Evolutionary conservation across 2,888 invertebrate genomes (phyloP).

Genomic region (Thereva unica): DNA sequence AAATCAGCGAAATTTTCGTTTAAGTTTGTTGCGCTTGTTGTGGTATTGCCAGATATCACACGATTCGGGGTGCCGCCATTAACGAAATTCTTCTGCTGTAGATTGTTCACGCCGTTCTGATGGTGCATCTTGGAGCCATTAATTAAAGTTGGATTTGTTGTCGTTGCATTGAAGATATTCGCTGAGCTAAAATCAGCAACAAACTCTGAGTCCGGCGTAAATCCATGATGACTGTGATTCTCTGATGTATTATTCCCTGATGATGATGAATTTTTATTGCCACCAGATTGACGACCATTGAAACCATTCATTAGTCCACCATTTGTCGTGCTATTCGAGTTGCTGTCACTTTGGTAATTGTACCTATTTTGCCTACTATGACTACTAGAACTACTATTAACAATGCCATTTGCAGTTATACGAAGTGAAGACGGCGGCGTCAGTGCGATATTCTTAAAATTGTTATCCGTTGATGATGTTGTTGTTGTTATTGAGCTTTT

Average conservation of each 20-base stretch:
- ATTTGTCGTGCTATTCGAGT: constrained; percentile 12
- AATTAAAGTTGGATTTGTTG: constrained; percentile 44
- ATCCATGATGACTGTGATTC: constrained; percentile 47
- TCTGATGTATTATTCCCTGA: constrained; percentile 1
- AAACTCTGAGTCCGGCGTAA: constrained; percentile 61
- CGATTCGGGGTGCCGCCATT: constrained; percentile 12
- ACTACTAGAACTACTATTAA: constrained; percentile 39
- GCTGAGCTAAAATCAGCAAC: constrained; percentile 74
- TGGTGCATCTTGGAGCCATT: constrained; percentile 38
- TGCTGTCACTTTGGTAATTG: constrained; percentile 18
- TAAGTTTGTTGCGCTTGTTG: constrained; percentile 39
- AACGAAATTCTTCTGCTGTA: constrained; percentile 9
- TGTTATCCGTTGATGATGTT: constrained; percentile 47
- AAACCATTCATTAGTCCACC: constrained; percentile 47
- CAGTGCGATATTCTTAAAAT: constrained; percentile 53
- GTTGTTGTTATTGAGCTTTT: constrained; percentile 17
- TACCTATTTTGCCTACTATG: constrained; percentile 35
- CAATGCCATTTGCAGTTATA: constrained; percentile 50
- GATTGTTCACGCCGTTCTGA: constrained; percentile 12
- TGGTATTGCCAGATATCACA: too few relatives aligned
- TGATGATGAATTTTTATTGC: too few relatives aligned
- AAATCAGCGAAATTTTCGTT: constrained; percentile 70
- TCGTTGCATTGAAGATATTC: constrained; percentile 70
- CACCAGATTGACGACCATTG: too few relatives aligned
- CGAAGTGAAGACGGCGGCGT: constrained; percentile 56